Evolutionary conservation across 2,113 vertebrate species (phyloP).

Genomic region (Salvelinus fontinalis): DNA sequence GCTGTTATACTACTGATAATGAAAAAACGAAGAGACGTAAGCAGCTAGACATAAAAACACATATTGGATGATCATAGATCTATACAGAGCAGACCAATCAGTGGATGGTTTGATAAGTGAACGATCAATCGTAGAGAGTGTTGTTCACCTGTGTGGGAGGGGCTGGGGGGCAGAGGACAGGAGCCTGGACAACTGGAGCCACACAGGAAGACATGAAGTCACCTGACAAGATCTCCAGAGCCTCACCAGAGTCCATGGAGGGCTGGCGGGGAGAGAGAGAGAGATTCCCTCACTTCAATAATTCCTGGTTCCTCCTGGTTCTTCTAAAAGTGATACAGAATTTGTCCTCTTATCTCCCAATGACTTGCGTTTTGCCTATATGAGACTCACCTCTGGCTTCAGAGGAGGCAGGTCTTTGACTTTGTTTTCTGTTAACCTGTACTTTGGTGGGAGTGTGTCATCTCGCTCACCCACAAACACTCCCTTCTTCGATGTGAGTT

Average conservation of each 20-base stretch:
- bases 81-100: not conserved
- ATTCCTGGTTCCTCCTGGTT: no score
- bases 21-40: no score
- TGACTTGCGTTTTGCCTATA: not conserved
- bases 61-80: no score
- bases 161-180: constrained; percentile 26
- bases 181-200: constrained; percentile 9
- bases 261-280: not conserved
- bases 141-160: constrained; percentile 47
- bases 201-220: constrained; percentile 24
- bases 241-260: constrained; percentile 41
- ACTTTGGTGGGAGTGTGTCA: constrained; percentile 55
- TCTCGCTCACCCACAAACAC: constrained; percentile 71
- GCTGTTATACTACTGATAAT: no score
- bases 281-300: not conserved
- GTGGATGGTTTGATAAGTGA: not conserved
- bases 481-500: constrained; percentile 54
- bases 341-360: not conserved
- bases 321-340: no score
- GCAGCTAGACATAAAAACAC: not conserved
- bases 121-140: not conserved
- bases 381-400: constrained; percentile 59
- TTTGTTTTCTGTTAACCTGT: constrained; percentile 62
- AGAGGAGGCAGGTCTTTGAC: constrained; percentile 53
- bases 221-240: constrained; percentile 48